Evolutionary conservation across 2,113 vertebrate species (phyloP).

Genomic region (Trematocara nigrifrons): DNA sequence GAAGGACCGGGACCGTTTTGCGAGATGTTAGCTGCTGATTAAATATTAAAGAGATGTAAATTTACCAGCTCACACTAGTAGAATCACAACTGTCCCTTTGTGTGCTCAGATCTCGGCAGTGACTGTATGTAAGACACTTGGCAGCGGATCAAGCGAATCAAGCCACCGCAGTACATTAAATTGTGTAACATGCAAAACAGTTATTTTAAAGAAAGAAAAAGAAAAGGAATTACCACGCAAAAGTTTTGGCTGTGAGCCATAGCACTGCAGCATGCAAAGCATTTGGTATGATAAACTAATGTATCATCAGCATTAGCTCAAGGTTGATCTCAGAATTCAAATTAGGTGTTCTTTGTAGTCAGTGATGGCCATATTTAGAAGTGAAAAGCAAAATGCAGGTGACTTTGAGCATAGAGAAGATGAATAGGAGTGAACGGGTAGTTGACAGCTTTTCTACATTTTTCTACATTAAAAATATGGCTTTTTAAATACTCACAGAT

Average conservation of each 20-base stretch:
- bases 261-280: not conserved
- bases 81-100: not conserved
- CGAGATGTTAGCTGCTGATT: not conserved
- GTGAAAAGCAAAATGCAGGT: not conserved
- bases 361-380: not conserved
- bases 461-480: not conserved
- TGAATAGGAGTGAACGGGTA: not conserved
- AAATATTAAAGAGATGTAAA: not conserved
- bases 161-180: not conserved
- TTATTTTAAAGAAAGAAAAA: not conserved
- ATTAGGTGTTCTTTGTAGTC: not conserved
- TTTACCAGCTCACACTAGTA: not conserved
- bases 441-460: not conserved
- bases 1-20: not conserved
- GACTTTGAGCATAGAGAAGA: not conserved
- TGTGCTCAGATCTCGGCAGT: not conserved
- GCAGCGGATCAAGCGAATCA: not conserved
- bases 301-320: not conserved
- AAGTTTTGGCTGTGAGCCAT: not conserved
- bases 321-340: not conserved
- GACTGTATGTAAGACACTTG: not conserved
- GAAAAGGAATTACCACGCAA: not conserved
- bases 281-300: not conserved
- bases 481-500: not conserved
- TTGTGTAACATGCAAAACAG: not conserved